Evolutionary conservation across 2,888 invertebrate species (phyloP).

Genomic region (Eupithecia subumbrata): DNA sequence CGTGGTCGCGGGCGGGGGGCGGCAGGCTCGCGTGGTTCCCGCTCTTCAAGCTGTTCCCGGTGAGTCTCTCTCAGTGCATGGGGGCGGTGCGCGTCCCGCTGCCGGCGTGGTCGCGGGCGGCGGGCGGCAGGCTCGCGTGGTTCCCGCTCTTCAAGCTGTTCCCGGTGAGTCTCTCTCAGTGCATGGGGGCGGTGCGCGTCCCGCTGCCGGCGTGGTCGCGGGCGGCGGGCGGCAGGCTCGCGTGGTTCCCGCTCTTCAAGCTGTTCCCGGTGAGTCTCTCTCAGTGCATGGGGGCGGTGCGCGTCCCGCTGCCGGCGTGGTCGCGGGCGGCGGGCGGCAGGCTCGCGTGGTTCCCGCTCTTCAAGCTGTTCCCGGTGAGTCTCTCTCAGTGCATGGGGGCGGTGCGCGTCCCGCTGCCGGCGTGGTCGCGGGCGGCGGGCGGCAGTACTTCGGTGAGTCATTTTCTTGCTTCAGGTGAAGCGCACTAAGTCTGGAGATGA

Average conservation of each 20-base stretch:
- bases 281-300: slow-evolving; percentile 88
- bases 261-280: slow-evolving; percentile 91
- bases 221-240: slow-evolving; percentile 81
- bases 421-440: no score
- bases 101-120: slow-evolving; percentile 81
- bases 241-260: slow-evolving; percentile 89
- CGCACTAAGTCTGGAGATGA: no score
- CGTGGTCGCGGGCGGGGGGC: slow-evolving; percentile 82
- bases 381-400: no score
- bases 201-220: slow-evolving; percentile 85
- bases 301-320: slow-evolving; percentile 85
- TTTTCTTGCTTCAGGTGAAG: slow-evolving; percentile 52
- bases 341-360: no score
- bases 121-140: slow-evolving; percentile 77
- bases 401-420: no score
- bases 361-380: slow-evolving; percentile 91
- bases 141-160: slow-evolving; percentile 91
- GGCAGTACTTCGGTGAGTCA: slow-evolving; percentile 86
- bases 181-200: slow-evolving; percentile 77
- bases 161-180: slow-evolving; percentile 85
- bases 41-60: slow-evolving; percentile 91
- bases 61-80: slow-evolving; percentile 89
- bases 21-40: slow-evolving; percentile 84
- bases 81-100: slow-evolving; percentile 86
- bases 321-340: no score